Evolutionary conservation across 2,113 vertebrate genomes (phyloP).

Genomic region (Periophthalmodon schlosseri): DNA sequence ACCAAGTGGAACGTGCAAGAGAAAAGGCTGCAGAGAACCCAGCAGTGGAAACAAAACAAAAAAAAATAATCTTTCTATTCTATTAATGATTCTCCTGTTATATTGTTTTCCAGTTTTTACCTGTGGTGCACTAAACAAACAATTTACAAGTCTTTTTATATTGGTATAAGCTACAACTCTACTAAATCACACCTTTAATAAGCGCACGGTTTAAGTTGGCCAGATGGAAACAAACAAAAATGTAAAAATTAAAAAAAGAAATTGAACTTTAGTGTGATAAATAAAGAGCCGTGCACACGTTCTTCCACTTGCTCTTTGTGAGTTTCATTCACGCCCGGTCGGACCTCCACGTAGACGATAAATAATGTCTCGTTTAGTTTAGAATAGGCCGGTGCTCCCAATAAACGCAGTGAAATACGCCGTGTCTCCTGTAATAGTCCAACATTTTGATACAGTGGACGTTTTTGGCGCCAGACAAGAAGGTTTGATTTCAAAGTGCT

Average conservation of each 20-base stretch:
- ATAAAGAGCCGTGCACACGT: background rate
- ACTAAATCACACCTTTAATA: background rate
- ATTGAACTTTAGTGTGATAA: no score
- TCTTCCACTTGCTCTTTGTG: background rate
- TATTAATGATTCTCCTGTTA: background rate
- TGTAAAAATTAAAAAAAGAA: no score
- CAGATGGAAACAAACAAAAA: background rate
- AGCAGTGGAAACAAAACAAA: no score
- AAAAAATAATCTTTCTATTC: no score
- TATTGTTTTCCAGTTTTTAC: background rate
- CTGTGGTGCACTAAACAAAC: background rate
- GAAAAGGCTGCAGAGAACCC: conserved; percentile 2
- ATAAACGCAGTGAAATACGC: conserved; percentile 1
- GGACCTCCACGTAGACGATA: background rate
- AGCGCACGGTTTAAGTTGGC: background rate
- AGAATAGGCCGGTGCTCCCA: background rate
- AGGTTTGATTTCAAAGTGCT: conserved; percentile 52
- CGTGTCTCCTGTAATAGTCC: background rate
- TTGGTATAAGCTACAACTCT: background rate
- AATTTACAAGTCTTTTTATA: no score
- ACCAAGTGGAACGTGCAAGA: conserved; percentile 13
- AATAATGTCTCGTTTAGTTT: background rate
- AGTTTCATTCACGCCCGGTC: background rate
- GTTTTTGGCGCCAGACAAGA: conserved; percentile 28
- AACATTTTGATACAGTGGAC: conserved; percentile 23